A percentile compares a stretch with the other conserved stretches of the same genome.
phyloP scores from a whole-genome alignment of 2,797 vertebrate genomes.

The Emys orbicularis region DNA sequence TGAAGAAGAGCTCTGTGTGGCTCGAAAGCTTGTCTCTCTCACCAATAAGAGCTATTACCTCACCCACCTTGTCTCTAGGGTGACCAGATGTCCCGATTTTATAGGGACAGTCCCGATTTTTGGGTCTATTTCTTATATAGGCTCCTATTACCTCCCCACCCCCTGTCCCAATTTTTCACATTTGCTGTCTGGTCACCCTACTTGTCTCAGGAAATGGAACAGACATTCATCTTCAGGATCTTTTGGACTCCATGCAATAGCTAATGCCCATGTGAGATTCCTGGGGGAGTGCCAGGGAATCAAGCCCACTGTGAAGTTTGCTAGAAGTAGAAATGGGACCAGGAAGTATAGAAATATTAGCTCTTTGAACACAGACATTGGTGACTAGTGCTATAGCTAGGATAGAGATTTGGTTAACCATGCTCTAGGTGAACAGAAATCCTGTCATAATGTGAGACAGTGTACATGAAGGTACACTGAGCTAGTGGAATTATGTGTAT shows the following conservation, averaged over 20 bases:
- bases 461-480: neutral
- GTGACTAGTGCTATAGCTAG: neutral
- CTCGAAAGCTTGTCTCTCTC: no score
- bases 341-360: neutral
- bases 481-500: neutral
- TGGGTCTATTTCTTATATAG: no score
- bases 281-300: neutral
- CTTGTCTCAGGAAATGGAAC: neutral
- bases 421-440: neutral
- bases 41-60: no score
- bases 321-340: neutral
- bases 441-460: neutral
- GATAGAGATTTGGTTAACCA: neutral
- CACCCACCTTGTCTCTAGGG: no score
- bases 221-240: conserved; percentile 2
- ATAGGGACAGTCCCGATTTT: no score
- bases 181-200: no score
- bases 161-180: no score
- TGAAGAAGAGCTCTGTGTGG: neutral
- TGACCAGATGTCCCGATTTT: no score
- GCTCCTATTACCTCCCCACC: no score
- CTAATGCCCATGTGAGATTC: neutral
- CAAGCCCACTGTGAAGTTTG: neutral
- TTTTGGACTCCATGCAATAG: neutral
- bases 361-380: neutral